Conservation (phyloP, 2,113 vertebrate species). For the Marmota flaviventris region DNA sequence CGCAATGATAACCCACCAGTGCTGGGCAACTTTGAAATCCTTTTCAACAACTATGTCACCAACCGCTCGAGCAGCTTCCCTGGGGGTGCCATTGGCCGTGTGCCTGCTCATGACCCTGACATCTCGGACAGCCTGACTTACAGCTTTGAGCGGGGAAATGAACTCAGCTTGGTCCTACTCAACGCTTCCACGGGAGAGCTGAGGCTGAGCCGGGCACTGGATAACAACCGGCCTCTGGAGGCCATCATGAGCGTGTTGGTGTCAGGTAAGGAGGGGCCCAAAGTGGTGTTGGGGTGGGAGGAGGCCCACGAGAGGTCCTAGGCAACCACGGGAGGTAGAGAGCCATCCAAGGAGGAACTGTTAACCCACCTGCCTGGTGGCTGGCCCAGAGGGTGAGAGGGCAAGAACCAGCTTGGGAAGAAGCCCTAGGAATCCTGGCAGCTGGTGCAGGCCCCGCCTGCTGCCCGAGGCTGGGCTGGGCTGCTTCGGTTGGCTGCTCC, state of each 20-base stretch:
- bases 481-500: slow-evolving; percentile 64
- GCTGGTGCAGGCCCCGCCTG: slow-evolving; percentile 8
- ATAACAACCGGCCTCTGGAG: slow-evolving; percentile 97
- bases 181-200: slow-evolving; percentile 95
- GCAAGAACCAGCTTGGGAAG: slow-evolving; percentile 12
- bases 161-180: slow-evolving; percentile 94
- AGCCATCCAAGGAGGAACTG: neutral
- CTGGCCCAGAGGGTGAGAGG: neutral
- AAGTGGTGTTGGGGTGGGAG: neutral
- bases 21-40: slow-evolving; percentile 97
- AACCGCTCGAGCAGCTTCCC: slow-evolving; percentile 96
- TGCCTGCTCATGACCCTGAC: slow-evolving; percentile 95
- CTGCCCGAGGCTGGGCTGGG: neutral
- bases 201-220: slow-evolving; percentile 94
- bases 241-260: slow-evolving; percentile 96
- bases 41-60: slow-evolving; percentile 98
- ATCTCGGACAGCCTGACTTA: slow-evolving; percentile 94
- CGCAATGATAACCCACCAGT: slow-evolving; percentile 95
- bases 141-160: slow-evolving; percentile 95
- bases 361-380: neutral
- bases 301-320: neutral
- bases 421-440: slow-evolving; percentile 59
- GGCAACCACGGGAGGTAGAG: neutral
- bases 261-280: slow-evolving; percentile 90
- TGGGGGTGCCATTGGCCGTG: slow-evolving; percentile 93